Evolutionary conservation across 2,888 invertebrate species (phyloP).

Genomic region (Lasioglossum zephyrum): DNA sequence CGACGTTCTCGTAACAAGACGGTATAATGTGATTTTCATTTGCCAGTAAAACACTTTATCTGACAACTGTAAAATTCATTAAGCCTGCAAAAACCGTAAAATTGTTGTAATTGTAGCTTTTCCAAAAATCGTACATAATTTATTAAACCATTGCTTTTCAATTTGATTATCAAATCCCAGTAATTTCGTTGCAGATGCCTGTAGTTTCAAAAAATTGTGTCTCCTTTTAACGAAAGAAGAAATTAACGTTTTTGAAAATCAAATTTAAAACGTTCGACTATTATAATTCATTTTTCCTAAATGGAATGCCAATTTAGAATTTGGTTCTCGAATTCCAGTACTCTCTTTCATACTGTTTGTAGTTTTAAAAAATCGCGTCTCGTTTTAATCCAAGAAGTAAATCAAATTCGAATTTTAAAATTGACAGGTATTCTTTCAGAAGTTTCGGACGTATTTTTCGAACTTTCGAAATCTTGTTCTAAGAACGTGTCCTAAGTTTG

Average conservation of each 20-base stretch:
- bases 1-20: slow-evolving; percentile 4
- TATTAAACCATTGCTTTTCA: not conserved
- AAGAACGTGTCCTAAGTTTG: too few relatives aligned
- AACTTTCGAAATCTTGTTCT: not conserved
- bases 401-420: too few relatives aligned
- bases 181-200: not conserved
- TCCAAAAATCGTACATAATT: not conserved
- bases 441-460: not conserved
- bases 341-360: too few relatives aligned
- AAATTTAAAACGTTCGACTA: not conserved
- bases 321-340: too few relatives aligned
- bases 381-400: too few relatives aligned
- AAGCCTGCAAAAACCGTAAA: not conserved
- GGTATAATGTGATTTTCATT: slow-evolving; percentile 47
- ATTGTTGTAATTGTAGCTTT: not conserved
- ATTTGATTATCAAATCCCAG: not conserved
- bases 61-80: not conserved
- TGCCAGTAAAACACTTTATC: not conserved
- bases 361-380: too few relatives aligned
- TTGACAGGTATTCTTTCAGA: not conserved
- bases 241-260: not conserved
- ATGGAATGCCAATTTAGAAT: too few relatives aligned
- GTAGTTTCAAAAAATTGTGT: not conserved
- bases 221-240: not conserved
- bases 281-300: not conserved